Evolutionary conservation across 2,113 vertebrate genomes (phyloP).

Genomic region (Eonycteris spelaea): DNA sequence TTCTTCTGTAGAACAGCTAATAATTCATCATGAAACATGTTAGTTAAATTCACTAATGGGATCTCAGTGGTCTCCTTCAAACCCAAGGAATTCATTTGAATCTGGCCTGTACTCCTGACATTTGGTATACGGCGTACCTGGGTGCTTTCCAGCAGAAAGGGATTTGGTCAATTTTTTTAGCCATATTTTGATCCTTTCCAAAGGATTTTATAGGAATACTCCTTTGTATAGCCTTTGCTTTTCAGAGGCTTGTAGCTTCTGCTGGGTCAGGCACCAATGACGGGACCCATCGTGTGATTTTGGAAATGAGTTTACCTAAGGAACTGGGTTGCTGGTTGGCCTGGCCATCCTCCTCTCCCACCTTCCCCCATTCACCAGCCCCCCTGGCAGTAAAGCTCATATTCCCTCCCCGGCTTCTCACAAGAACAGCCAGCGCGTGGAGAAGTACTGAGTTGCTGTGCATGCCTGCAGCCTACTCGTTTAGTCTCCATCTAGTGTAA

Average conservation of each 20-base stretch:
- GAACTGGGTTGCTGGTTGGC: neutral
- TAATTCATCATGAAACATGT: neutral
- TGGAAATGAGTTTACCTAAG: neutral
- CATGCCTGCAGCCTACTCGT: neutral
- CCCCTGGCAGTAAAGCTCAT: neutral
- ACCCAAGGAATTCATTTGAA: neutral
- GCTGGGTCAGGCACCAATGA: neutral
- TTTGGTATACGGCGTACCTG: neutral
- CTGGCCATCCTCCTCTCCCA: too few relatives aligned
- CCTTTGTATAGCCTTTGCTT: neutral
- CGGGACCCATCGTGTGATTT: neutral
- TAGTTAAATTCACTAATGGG: neutral
- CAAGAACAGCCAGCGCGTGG: neutral
- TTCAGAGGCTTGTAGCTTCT: neutral
- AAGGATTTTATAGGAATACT: neutral
- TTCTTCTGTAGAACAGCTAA: neutral
- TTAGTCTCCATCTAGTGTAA: neutral
- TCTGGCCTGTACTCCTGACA: neutral
- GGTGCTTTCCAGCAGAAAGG: neutral
- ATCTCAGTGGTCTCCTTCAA: neutral
- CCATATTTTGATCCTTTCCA: neutral
- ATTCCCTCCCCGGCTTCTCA: neutral
- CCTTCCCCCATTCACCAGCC: rapidly evolving
- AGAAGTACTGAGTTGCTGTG: neutral
- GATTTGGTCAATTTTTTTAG: neutral